Evolutionary conservation across 2,888 invertebrate species (phyloP), one percentile per base, ranked within the genome.

Genomic region (Trichopoda pennipes): DNA sequence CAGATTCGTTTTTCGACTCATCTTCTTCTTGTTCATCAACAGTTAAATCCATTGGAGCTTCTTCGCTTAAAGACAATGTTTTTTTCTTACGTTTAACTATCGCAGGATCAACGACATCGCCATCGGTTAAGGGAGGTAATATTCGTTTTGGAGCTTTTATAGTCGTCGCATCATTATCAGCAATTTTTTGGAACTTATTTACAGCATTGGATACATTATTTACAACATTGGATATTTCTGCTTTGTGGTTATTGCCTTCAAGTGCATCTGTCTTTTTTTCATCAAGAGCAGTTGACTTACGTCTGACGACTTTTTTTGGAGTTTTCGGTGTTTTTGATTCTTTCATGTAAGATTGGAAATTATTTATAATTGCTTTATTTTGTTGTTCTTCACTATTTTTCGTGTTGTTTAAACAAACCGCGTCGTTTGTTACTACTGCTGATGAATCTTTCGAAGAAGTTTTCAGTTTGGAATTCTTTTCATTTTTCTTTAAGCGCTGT

Each of bases 401-500:
- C 1, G 51, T 12, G 4, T 32, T 35, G 42, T 60, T 28, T 8
- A 53, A 3, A 44, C 17, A 19, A 2, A 17, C 38, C 3, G 28
- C 8, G 28, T 44, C 55, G 19, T 47, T 21, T 38, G 0, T 28
- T 51, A 9, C 21, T 14, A 38, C 1, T 1, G 17, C 12, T n/a
- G 19, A 32, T 3, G 38, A 19, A 17, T 19, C 38, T 21, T 69
- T 76, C 10, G 21, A n/a, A 8, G 55, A 51, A 19, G 60, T 68
- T 55, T 68, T 79, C 6, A 47, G 23, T 28, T 68, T 79, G 10
- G 23, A 12, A 0, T 21, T 23, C 16, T 49, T 73, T 9, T 49
- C 70, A n/a, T 44, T 44, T 58, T 38, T 58, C 6, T 47, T 58
- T 3, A 81, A 53, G 2, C 81, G 81, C 1, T 42, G 38, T 3